These are phyloP conservation scores for Ia io DNA, from an alignment of 2,113 vertebrate genomes.

Conservation along the genomic window DNA sequence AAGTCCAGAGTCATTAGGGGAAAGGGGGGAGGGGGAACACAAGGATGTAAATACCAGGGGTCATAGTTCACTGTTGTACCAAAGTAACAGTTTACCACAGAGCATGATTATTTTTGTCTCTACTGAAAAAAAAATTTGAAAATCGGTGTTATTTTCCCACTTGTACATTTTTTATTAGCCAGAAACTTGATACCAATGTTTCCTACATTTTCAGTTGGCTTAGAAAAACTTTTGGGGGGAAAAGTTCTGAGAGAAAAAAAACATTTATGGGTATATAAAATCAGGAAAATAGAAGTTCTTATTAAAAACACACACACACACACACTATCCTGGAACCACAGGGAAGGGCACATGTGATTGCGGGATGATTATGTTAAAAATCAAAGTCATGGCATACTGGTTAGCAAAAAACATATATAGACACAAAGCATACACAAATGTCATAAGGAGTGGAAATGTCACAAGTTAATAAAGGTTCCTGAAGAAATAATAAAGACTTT, in stretches of 20 bases:
- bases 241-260: neutral
- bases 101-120: neutral
- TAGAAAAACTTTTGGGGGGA: neutral
- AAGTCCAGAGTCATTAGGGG: neutral
- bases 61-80: neutral
- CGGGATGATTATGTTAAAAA: neutral
- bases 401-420: neutral
- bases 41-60: neutral
- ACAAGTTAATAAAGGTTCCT: neutral
- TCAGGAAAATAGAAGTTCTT: constrained; percentile 8
- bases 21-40: neutral
- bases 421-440: neutral
- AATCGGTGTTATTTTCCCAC: neutral
- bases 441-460: neutral
- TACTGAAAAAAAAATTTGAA: neutral
- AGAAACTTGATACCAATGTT: constrained; percentile 18
- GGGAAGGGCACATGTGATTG: neutral
- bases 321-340: neutral
- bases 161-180: constrained; percentile 1
- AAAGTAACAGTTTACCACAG: neutral
- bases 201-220: neutral
- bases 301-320: neutral
- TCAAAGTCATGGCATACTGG: neutral
- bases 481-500: constrained; percentile 9
- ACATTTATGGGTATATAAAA: neutral